Evolutionary conservation across 2,888 invertebrate genomes (phyloP).

Genomic region (Euproctis similis): DNA sequence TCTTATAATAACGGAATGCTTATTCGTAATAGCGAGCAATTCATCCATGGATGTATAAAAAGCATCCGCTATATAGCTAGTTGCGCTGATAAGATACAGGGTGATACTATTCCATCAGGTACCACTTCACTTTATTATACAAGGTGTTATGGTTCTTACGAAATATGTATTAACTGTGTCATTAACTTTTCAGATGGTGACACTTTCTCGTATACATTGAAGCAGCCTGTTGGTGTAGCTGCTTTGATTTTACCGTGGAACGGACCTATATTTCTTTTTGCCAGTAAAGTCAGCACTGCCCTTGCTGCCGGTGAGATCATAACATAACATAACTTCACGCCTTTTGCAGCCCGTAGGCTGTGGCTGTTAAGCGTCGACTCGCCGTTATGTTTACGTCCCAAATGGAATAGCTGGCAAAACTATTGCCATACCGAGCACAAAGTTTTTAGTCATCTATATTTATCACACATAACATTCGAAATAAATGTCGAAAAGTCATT

Average conservation of each 20-base stretch:
- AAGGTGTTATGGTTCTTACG: too few relatives aligned
- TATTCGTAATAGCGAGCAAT: conserved; percentile 73
- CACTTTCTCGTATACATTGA: conserved; percentile 81
- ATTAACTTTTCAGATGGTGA: conserved; percentile 75
- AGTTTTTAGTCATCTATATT: too few relatives aligned
- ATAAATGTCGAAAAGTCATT: too few relatives aligned
- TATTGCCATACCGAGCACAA: too few relatives aligned
- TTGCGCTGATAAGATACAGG: conserved; percentile 90
- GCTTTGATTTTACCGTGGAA: conserved; percentile 95
- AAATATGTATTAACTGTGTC: conserved; percentile 1
- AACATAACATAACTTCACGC: too few relatives aligned
- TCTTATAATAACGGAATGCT: conserved; percentile 90
- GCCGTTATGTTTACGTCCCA: too few relatives aligned
- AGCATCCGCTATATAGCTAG: conserved; percentile 87
- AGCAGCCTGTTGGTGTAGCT: conserved; percentile 80
- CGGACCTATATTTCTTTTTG: conserved; percentile 89
- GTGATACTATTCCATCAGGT: conserved; percentile 79
- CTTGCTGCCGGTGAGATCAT: conserved; percentile 64
- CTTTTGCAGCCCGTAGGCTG: too few relatives aligned
- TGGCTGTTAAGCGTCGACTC: too few relatives aligned
- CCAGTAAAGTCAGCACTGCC: conserved; percentile 90
- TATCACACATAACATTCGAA: too few relatives aligned
- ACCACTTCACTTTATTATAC: too few relatives aligned
- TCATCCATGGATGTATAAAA: conserved; percentile 63
- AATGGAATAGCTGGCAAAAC: too few relatives aligned